These are phyloP conservation scores for Synanthedon andrenaeformis DNA, from an alignment of 2,888 invertebrate genomes.

Conservation along the genomic window DNA sequence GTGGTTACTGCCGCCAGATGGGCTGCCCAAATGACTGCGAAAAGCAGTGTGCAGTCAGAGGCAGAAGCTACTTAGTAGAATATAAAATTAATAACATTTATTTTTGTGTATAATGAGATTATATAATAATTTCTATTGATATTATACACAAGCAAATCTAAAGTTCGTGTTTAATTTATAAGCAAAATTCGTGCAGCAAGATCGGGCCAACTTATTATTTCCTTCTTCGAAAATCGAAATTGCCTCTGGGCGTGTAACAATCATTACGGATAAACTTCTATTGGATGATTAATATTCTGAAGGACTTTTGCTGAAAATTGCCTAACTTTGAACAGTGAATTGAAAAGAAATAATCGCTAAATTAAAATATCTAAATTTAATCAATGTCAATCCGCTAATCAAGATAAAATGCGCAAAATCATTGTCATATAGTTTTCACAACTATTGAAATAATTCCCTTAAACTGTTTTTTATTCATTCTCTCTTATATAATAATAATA, in stretches of 20 bases:
- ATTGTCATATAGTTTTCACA: too few relatives aligned
- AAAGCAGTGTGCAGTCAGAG: too few relatives aligned
- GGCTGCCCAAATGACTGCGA: too few relatives aligned
- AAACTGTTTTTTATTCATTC: too few relatives aligned
- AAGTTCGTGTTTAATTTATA: not conserved
- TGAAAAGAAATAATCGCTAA: constrained; percentile 3
- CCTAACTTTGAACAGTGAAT: constrained; percentile 1
- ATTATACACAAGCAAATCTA: not conserved
- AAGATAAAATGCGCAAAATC: too few relatives aligned
- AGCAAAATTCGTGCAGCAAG: not conserved
- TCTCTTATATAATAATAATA: too few relatives aligned
- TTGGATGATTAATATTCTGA: constrained; percentile 10
- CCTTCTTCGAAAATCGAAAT: constrained; percentile 2
- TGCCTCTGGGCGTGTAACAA: constrained; percentile 4
- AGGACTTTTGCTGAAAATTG: constrained; percentile 8
- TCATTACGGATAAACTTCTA: not conserved
- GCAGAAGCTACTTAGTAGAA: too few relatives aligned
- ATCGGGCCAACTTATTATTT: not conserved
- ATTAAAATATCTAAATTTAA: too few relatives aligned
- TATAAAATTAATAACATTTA: not conserved
- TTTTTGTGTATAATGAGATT: not conserved
- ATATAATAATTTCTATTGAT: not conserved
- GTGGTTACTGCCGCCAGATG: too few relatives aligned
- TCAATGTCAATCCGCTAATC: too few relatives aligned
- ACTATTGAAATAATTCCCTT: too few relatives aligned